Base-by-base conservation (phyloP, 1,140 invertebrate species). In the Vanessa tameamea region DNA sequence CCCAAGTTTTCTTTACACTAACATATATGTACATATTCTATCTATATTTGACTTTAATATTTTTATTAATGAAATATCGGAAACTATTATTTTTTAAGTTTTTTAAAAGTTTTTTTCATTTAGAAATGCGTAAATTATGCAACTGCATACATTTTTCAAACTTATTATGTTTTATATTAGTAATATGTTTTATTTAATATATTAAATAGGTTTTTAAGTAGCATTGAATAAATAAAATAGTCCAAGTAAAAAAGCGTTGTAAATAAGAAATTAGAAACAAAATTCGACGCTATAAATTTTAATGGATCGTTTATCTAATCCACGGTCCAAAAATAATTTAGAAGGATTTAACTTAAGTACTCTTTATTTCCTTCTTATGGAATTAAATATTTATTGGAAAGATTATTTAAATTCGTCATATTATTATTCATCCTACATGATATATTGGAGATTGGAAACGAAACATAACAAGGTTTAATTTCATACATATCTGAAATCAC, bases 211-310 rank as follows among this genome's bases (percentile, higher is more conserved):
- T 13, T 26, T 59, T 12, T 12, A 23, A 59, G 23, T 2, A 20
- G 20, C 12, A 59, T 13, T 59, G 3, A 26, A 59, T 59, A 11
- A 59, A 26, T 23, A 26, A 59, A 59, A 59, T 59, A 23, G 31
- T 59, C 15, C 55, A 26, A 53, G 20, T 16, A 16, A n/a, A n/a
- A n/a, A n/a, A n/a, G 51, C 15, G n/a, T 16, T 53, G 14, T 59
- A 3, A 59, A 26, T 59, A 59, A 59, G 23, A 59, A 59, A 59
- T 59, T 59, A 4, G 6, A 8, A 59, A 16, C 20, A 13, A 31
- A 31, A 59, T 26, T 26, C 55, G 55, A 59, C 6, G 55, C 23
- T 31, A 59, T 37, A 61, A 61, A 31, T 61, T 61, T 61, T 37
- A 61, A 37, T 14, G 15, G 57, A 12, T 37, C 57, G 14, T 61